These are phyloP conservation scores for Electrona antarctica DNA, from an alignment of 2,113 vertebrate genomes.

Conservation along the genomic window DNA sequence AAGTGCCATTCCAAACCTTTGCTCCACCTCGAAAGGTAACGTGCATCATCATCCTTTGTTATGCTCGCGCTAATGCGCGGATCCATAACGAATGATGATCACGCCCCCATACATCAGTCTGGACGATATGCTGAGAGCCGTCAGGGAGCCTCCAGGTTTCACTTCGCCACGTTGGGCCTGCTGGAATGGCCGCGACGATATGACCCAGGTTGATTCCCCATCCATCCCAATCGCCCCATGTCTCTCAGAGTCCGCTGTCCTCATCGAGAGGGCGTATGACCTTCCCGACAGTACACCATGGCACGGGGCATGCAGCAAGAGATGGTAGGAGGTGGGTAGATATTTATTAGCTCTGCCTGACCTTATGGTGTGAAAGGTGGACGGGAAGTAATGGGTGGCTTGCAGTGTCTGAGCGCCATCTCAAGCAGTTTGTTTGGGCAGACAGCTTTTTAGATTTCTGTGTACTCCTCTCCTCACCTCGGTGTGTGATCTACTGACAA, in stretches of 20 bases:
- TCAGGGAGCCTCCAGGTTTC: background rate
- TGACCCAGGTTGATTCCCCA: background rate
- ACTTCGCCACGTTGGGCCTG: conserved; percentile 1
- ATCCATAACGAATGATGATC: conserved; percentile 36
- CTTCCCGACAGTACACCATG: conserved; percentile 34
- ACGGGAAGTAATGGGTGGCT: conserved; percentile 1
- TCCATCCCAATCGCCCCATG: conserved; percentile 2
- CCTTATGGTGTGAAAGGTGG: conserved; percentile 43
- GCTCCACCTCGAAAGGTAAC: background rate
- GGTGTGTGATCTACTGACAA: no score
- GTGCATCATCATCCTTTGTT: conserved; percentile 40
- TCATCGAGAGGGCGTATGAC: conserved; percentile 43
- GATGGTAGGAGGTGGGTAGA: conserved; percentile 37
- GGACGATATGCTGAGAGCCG: background rate
- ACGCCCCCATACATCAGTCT: conserved; percentile 16
- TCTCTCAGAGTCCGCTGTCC: conserved; percentile 17
- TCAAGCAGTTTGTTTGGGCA: background rate
- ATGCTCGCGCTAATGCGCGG: conserved; percentile 32
- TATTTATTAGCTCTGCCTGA: conserved; percentile 44
- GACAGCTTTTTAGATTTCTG: conserved; percentile 17
- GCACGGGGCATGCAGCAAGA: conserved; percentile 6
- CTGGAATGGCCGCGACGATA: conserved; percentile 11
- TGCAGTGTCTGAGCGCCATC: background rate
- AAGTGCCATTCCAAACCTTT: no score
- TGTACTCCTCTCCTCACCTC: background rate